Evolutionary conservation across 1,140 invertebrate species (phyloP).

Genomic region (Tribolium madens): DNA sequence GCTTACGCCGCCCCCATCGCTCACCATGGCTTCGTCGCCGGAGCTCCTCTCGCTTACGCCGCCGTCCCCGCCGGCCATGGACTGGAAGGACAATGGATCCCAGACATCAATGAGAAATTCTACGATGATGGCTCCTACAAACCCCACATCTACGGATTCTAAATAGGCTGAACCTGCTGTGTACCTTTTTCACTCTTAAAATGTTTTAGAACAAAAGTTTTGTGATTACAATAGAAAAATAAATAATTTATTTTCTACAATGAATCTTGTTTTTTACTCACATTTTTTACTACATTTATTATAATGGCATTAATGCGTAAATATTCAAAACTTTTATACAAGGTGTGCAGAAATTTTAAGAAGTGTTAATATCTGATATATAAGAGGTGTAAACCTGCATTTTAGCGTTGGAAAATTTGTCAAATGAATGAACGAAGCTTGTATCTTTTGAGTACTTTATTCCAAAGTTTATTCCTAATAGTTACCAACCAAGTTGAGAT

Average conservation of each 20-base stretch:
- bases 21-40: background rate
- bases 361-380: no score
- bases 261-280: background rate
- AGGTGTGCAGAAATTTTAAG: no score
- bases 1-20: constrained; percentile 8
- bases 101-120: constrained; percentile 55
- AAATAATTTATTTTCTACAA: constrained; percentile 29
- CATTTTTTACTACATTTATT: no score
- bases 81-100: constrained; percentile 58
- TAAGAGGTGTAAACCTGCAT: no score
- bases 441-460: no score
- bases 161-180: constrained; percentile 31
- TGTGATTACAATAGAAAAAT: constrained; percentile 26
- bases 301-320: no score
- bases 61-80: constrained; percentile 49
- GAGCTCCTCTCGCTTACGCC: constrained; percentile 24
- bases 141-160: constrained; percentile 47
- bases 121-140: constrained; percentile 60
- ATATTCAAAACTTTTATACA: no score
- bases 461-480: no score
- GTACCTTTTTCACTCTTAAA: constrained; percentile 9
- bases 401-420: no score
- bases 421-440: no score
- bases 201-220: constrained; percentile 2
- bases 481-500: no score